phyloP scores from a whole-genome alignment of 2,113 vertebrate species.

The Oceanites oceanicus region DNA sequence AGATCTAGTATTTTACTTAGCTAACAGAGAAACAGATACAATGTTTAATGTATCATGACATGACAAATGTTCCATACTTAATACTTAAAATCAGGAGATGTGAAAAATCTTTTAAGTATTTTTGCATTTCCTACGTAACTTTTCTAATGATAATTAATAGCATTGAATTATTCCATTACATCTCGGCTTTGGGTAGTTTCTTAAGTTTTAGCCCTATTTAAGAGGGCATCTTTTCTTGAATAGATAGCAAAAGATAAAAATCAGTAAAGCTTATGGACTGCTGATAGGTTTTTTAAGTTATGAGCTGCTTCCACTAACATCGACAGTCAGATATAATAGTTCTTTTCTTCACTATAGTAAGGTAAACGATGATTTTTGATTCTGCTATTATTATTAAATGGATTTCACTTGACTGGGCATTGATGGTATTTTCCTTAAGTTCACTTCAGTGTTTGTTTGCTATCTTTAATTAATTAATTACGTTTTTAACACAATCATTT shows the following conservation, averaged over 20 bases:
- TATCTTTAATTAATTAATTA: not conserved
- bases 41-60: not conserved
- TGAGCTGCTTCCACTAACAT: rapidly evolving
- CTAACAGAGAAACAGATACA: not conserved
- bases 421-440: not conserved
- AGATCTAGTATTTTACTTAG: not conserved
- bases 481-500: not conserved
- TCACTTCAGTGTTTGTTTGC: not conserved
- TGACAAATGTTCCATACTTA: not conserved
- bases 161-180: not conserved
- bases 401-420: not conserved
- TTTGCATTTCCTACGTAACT: not conserved
- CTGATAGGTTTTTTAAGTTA: not conserved
- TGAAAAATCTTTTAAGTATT: not conserved
- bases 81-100: not conserved
- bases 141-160: not conserved
- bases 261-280: not conserved
- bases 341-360: not conserved
- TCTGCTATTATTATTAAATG: not conserved
- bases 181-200: not conserved
- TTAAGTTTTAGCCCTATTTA: not conserved
- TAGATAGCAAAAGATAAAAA: not conserved
- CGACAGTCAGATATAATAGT: not conserved
- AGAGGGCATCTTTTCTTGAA: not conserved
- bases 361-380: not conserved